Evolutionary conservation across 2,888 invertebrate genomes (phyloP).

Genomic region (Antheraea assamensis): DNA sequence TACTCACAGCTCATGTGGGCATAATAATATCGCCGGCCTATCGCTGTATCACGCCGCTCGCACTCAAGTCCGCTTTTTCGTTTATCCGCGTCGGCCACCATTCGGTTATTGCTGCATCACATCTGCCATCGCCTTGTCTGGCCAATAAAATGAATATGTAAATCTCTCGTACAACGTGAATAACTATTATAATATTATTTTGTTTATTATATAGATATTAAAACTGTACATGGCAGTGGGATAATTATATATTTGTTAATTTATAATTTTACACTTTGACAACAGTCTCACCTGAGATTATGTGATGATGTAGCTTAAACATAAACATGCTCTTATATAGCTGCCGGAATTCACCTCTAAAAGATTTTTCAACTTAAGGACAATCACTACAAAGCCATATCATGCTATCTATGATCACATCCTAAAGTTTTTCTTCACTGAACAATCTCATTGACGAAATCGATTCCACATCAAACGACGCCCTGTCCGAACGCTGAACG

Average conservation of each 20-base stretch:
- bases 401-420: too few relatives aligned
- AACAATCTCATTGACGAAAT: too few relatives aligned
- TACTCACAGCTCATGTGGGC: not conserved
- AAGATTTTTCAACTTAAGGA: too few relatives aligned
- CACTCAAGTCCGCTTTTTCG: not conserved
- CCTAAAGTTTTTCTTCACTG: too few relatives aligned
- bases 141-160: slow-evolving; percentile 6
- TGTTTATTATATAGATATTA: slow-evolving; percentile 1
- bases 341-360: too few relatives aligned
- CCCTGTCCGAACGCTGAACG: too few relatives aligned
- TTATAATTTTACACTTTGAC: not conserved
- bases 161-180: slow-evolving; percentile 1
- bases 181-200: not conserved
- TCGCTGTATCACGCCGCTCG: not conserved
- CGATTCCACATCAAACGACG: too few relatives aligned
- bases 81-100: slow-evolving; percentile 4
- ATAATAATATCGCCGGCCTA: not conserved
- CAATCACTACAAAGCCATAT: too few relatives aligned
- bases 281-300: too few relatives aligned
- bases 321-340: too few relatives aligned
- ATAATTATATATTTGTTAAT: not conserved
- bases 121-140: slow-evolving; percentile 8
- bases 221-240: slow-evolving; percentile 7
- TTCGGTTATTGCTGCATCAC: not conserved
- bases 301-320: too few relatives aligned